Base-by-base conservation (phyloP, 2,113 vertebrate species). In the Pseudopipra pipra region DNA sequence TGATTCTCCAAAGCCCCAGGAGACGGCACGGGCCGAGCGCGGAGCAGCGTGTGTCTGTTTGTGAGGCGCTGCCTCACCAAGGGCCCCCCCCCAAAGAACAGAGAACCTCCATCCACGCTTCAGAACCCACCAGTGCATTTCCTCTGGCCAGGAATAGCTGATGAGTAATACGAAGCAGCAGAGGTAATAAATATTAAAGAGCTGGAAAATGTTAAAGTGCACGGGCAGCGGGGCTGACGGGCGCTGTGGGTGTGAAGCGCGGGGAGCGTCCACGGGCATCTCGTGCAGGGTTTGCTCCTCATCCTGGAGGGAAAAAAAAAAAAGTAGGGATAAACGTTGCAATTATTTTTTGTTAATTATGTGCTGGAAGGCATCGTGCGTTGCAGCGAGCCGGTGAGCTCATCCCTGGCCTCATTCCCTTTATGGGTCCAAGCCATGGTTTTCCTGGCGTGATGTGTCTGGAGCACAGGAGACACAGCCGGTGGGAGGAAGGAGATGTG, bases 171-270 rank as follows among this genome's bases (percentile, higher is more conserved):
- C 87, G 84, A 85, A 95, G 92, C 73, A 8, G 89, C 93, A 93
- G 82, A 95, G 59, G 93, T 77, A 39, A 96, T 97, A 95, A 96
- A 97, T 97, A 96, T 96, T 97, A 87, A 97, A 96, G 87, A 96
- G 79, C 49, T 85, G 78, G 87, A 47, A 85, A 87, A 96, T 55
- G 87, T 82, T 63, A 62, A 92, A 89, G 81, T 82, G 92, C 92
- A 83, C 3, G 72, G 91, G 73, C 76, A 93, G 70, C 22, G 0
- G 74, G 43, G 95, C 81, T 92, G 93, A 49, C 88, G 70, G 5
- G 27, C 27, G 0, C 66, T 11, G 88, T 43, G 85, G 75, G 84
- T 76, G 87, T 74, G 70, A 94, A 75, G 91, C 2, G 14, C 44
- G 10, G 49, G 52, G 84, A 71, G 59, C 1, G 2, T 24, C 62